Evolutionary conservation across 2,888 invertebrate species (phyloP), one percentile per base, ranked within the genome.

Genomic region (Sarcophaga rosellei): DNA sequence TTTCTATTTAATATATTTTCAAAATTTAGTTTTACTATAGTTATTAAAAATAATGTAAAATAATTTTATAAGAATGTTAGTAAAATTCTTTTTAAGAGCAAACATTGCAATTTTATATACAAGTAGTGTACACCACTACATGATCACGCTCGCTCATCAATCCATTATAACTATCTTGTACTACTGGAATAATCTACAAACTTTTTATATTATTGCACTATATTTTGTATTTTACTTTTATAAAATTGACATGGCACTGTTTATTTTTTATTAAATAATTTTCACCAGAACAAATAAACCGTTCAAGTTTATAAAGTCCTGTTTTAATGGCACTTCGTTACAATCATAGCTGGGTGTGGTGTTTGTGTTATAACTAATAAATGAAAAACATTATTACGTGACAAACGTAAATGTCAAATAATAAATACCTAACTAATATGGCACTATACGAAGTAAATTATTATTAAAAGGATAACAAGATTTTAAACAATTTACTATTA

Each of bases 271-370:
- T 65, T 79, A 12, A 53, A 53, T 15, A 12, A 53, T 53, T 53
- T 53, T 17, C 17, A 53, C 17, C 17, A 17, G 53, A 53, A 53
- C 53, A 53, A 15, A 53, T 53, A 53, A 53, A 53, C 53, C 12
- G 53, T 53, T 15, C 53, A 35, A 35, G 53, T 53, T 5, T 53
- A 53, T 53, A 53, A 12, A 53, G 17, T 53, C 53, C 74, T 81
- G 66, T 53, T 17, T 81, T 81, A 81, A 81, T 81, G 81, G 81
- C 81, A 81, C 81, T 81, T 74, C 74, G 81, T 81, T 81, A 81
- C 81, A 75, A 75, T 81, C 62, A 81, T 68, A 61, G 68, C 23
- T 81, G 17, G 25, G 45, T 79, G 63, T 80, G 25, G 15, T 21
- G 10, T n/a, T 59, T 35, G 35, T 35, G 35, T 35, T 59, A 20